phyloP scores from a whole-genome alignment of 1,140 invertebrate genomes.

The Drosophila dunni region DNA sequence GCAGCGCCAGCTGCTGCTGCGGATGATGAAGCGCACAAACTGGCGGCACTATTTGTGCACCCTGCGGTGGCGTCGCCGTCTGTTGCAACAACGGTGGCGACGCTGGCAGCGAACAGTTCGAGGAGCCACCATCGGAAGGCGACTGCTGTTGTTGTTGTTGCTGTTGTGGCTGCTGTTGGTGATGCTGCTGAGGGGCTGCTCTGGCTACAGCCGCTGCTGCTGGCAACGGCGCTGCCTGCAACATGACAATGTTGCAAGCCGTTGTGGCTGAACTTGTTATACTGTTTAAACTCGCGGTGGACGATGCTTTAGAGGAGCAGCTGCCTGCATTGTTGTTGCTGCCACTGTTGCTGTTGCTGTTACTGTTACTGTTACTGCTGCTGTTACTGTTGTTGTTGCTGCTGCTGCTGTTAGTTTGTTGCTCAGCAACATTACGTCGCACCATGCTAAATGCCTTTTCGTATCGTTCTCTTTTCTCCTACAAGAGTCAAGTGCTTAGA shows the following conservation, averaged over 20 bases:
- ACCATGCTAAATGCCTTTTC: slow-evolving; percentile 64
- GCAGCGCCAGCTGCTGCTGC: slow-evolving; percentile 76
- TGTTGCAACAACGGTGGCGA: slow-evolving; percentile 79
- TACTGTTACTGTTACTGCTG: slow-evolving; percentile 30
- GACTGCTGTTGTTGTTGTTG: slow-evolving; percentile 62
- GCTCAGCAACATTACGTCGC: slow-evolving; percentile 77
- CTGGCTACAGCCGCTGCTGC: slow-evolving; percentile 32
- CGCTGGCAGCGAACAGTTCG: slow-evolving; percentile 69
- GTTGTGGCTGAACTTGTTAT: slow-evolving; percentile 56
- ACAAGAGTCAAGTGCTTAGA: slow-evolving; percentile 22
- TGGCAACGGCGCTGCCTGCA: slow-evolving; percentile 56
- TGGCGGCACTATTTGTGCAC: slow-evolving; percentile 74
- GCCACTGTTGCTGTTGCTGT: slow-evolving; percentile 20
- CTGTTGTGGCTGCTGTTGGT: slow-evolving; percentile 30
- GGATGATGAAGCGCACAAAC: slow-evolving; percentile 82
- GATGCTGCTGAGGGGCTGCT: slow-evolving; percentile 12
- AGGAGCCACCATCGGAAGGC: slow-evolving; percentile 66
- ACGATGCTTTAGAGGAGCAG: slow-evolving; percentile 63
- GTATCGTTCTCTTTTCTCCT: slow-evolving; percentile 15
- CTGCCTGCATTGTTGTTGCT: slow-evolving; percentile 68
- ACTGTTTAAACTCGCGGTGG: slow-evolving; percentile 66
- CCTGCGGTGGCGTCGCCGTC: slow-evolving; percentile 73
- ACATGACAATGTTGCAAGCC: slow-evolving; percentile 67
- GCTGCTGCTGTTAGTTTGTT: slow-evolving; percentile 49
- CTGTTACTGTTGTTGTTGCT: slow-evolving; percentile 44